A percentile compares a stretch with the other conserved stretches of the same genome.
Conservation (phyloP, 2,888 invertebrate species). For the Luffia ferchaultella region DNA sequence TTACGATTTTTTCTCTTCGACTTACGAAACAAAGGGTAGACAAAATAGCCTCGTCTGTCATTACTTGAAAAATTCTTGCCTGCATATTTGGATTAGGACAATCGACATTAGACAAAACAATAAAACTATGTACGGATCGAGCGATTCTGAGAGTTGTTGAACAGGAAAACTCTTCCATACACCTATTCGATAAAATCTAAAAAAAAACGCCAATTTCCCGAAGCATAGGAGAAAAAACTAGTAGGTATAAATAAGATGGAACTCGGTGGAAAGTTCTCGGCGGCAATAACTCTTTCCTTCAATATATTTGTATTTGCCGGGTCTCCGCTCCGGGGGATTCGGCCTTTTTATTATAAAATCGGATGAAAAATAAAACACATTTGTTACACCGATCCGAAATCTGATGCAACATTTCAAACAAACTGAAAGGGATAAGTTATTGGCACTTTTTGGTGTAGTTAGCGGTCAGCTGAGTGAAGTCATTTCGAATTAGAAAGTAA, state of each 20-base stretch:
- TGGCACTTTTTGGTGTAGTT: too few relatives aligned
- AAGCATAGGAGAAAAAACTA: background rate
- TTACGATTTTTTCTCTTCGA: too few relatives aligned
- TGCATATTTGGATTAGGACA: too few relatives aligned
- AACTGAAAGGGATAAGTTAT: too few relatives aligned
- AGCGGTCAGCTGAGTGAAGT: too few relatives aligned
- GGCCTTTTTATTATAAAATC: background rate
- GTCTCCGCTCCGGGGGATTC: background rate
- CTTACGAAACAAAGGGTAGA: too few relatives aligned
- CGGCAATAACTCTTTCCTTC: background rate
- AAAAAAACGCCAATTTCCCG: background rate
- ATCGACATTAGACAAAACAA: background rate
- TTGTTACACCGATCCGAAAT: background rate
- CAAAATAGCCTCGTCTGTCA: too few relatives aligned
- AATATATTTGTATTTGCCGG: background rate
- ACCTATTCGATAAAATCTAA: background rate
- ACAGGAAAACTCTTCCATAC: background rate
- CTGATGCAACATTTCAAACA: too few relatives aligned
- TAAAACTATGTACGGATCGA: background rate
- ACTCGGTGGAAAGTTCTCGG: background rate
- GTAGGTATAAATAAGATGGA: background rate
- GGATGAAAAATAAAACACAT: background rate
- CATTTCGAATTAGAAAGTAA: too few relatives aligned
- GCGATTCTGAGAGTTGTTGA: background rate
- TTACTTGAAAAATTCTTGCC: too few relatives aligned